These are phyloP conservation scores for Centruroides vittatus DNA, from an alignment of 1,140 invertebrate species.

Conservation along the genomic window DNA sequence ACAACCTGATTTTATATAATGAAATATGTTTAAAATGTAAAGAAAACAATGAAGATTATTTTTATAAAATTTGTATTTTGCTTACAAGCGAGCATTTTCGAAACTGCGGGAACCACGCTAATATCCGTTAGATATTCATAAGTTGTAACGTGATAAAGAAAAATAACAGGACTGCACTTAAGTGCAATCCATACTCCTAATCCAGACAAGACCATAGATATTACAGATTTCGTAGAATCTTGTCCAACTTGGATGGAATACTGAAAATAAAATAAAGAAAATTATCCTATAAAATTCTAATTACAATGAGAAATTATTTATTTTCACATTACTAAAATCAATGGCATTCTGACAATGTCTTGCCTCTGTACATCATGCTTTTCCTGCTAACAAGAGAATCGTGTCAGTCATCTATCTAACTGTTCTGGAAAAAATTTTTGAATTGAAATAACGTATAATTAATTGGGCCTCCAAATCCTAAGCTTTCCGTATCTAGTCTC, in stretches of 20 bases:
- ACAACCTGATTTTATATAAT: constrained; percentile 38
- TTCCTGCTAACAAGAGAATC: no score
- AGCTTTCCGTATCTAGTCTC: no score
- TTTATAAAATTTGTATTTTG: neutral
- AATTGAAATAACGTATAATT: no score
- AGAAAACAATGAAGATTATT: neutral
- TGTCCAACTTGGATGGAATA: constrained; percentile 52
- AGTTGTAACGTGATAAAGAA: constrained; percentile 58
- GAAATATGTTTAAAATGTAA: neutral
- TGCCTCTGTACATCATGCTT: no score
- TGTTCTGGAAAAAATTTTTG: no score
- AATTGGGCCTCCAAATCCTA: no score
- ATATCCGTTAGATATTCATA: constrained; percentile 72
- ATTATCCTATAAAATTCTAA: neutral
- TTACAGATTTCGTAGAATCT: constrained; percentile 55
- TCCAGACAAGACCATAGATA: constrained; percentile 64
- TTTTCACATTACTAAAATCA: no score
- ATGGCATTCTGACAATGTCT: no score
- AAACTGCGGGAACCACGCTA: constrained; percentile 79
- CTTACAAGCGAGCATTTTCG: constrained; percentile 84
- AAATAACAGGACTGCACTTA: constrained; percentile 62
- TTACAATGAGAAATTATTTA: no score
- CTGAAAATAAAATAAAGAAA: constrained; percentile 20
- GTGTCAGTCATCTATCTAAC: no score
- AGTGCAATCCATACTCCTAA: constrained; percentile 74